phyloP scores from a whole-genome alignment of 2,797 vertebrate genomes.

The Varecia variegata region DNA sequence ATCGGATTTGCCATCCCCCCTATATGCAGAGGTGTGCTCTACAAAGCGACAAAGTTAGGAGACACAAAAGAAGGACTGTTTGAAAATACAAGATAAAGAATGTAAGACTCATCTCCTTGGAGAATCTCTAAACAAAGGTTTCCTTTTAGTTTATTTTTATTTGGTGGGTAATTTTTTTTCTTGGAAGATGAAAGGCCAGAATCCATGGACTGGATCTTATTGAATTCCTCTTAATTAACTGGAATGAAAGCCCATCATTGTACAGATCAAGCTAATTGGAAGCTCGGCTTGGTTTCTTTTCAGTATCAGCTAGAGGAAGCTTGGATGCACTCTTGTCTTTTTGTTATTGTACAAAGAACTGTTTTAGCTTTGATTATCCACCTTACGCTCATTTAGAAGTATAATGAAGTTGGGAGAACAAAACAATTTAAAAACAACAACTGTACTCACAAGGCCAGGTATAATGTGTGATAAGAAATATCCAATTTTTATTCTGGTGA shows the following conservation, averaged over 20 bases:
- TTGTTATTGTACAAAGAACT: slow-evolving; percentile 41
- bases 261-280: slow-evolving; percentile 12
- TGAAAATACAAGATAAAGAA: background rate
- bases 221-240: slow-evolving; percentile 56
- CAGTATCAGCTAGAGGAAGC: background rate
- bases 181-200: slow-evolving; percentile 50
- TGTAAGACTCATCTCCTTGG: background rate
- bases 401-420: background rate
- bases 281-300: slow-evolving; percentile 27
- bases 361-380: slow-evolving; percentile 27
- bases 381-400: background rate
- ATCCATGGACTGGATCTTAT: background rate
- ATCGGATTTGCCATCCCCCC: background rate
- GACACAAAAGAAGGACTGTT: background rate
- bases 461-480: background rate
- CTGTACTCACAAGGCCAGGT: background rate
- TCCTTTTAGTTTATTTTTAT: slow-evolving; percentile 44
- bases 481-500: slow-evolving; percentile 17
- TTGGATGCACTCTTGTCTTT: background rate
- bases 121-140: slow-evolving; percentile 49
- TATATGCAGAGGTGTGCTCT: background rate
- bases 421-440: background rate
- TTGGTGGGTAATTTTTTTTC: background rate
- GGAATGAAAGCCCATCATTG: slow-evolving; percentile 63
- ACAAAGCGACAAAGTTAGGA: background rate